A percentile compares a stretch with the other conserved stretches of the same genome.
Conservation (phyloP, 2,113 vertebrate species). For the Ammodramus savannarum region DNA sequence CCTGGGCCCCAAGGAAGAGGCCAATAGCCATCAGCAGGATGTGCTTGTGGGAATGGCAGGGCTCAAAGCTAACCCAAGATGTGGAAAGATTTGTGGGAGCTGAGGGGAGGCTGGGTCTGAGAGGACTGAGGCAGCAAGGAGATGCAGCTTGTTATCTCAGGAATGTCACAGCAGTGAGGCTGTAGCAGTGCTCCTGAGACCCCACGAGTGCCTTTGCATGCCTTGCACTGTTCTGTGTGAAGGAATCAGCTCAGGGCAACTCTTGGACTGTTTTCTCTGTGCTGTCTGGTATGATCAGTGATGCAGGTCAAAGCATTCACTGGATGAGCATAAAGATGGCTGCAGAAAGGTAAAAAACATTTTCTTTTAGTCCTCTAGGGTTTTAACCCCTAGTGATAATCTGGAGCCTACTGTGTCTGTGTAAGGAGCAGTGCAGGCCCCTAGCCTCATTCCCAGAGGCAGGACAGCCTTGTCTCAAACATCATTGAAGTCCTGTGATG, state of each 20-base stretch:
- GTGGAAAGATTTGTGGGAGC: not conserved
- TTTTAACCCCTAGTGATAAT: not conserved
- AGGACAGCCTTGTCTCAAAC: not conserved
- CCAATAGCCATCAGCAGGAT: not conserved
- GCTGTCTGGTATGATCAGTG: not conserved
- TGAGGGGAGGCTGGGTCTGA: not conserved
- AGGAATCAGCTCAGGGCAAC: not conserved
- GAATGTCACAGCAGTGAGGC: not conserved
- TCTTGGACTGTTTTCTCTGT: not conserved
- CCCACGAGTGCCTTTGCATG: not conserved
- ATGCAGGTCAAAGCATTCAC: not conserved
- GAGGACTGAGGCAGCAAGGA: not conserved
- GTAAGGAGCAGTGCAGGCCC: not conserved
- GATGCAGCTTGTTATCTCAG: not conserved
- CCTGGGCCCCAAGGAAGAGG: not conserved
- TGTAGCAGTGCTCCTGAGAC: not conserved
- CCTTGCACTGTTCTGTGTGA: not conserved
- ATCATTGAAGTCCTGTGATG: fast-evolving
- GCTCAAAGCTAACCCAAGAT: not conserved
- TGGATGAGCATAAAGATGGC: not conserved
- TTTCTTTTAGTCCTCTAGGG: not conserved
- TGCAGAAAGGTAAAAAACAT: not conserved
- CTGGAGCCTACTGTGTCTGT: not conserved
- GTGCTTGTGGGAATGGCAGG: not conserved
- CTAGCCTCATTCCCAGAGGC: not conserved